Evolutionary conservation across 2,113 vertebrate genomes (phyloP).

Genomic region (Promerops cafer): DNA sequence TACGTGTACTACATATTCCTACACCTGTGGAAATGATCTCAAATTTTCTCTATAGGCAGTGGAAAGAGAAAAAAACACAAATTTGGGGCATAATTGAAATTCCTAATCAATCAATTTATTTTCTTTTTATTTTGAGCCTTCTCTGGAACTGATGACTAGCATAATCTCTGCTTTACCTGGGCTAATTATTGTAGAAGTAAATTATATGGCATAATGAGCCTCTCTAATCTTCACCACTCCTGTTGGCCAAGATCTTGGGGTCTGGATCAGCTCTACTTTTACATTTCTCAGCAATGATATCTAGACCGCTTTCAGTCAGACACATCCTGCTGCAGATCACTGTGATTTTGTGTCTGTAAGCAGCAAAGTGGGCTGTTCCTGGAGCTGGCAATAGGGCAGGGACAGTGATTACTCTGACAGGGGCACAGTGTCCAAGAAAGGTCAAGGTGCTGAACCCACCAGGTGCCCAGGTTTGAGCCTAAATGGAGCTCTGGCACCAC

Average conservation of each 20-base stretch:
- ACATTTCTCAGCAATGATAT: background rate
- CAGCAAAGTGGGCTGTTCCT: background rate
- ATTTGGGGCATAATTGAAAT: background rate
- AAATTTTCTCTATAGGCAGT: background rate
- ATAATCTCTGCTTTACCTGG: background rate
- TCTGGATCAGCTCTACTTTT: background rate
- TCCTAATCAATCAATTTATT: background rate
- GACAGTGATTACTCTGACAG: background rate
- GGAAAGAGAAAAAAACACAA: background rate
- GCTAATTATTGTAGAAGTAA: background rate
- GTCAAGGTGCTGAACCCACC: background rate
- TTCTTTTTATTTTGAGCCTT: background rate
- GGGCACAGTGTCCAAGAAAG: background rate
- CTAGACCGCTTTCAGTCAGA: background rate
- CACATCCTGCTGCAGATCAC: background rate
- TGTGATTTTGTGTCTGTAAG: background rate
- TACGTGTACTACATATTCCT: accelerated
- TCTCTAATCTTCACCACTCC: background rate
- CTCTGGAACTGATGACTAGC: background rate
- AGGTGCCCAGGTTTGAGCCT: background rate
- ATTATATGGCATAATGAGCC: background rate
- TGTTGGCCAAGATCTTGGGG: background rate
- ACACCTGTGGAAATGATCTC: background rate
- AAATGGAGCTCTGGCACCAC: background rate
- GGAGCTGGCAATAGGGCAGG: background rate